Evolutionary conservation across 2,797 vertebrate species (phyloP), one percentile per base, ranked within the genome.

Genomic region (Sebastes miniatus): DNA sequence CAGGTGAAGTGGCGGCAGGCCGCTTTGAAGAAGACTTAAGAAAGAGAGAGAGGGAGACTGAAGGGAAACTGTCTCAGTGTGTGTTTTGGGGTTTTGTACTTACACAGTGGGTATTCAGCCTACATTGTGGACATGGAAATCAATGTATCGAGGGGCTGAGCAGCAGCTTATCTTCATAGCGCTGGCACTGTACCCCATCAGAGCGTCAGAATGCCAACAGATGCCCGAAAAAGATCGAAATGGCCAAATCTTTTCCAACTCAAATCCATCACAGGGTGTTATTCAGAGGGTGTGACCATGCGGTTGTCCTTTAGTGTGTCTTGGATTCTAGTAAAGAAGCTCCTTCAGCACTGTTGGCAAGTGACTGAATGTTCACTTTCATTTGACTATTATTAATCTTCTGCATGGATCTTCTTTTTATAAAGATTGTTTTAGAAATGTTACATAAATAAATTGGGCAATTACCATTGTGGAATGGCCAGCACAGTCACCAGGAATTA

Each of bases 51-150:
- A 76, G 66, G 63, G 79, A 78, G 69, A 52, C 69, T 81, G 61
- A 77, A 81, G 67, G 84, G 70, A 83, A 85, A 89, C 80, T 81
- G 88, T 89, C 83, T 79, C 87, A 80, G 72, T 89, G 86, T 91
- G 91, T 78, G 87, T 82, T 89, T 86, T 77, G 75, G 77, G 83
- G 85, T 82, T 91, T 90, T 90, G 86, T 93, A 66, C 67, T 66
- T 59, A 70, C 89, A 73, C 84, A 86, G 86, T 75, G 78, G 76
- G 90, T 67, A 75, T 84, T 88, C 87, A 83, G 83, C 56, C 81
- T 43, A 78, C 80, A 84, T 82, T 92, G 87, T 91, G 25, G 62
- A 83, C 76, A 84, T 86, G 70, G 84, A 88, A 83, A 90, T 76
- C 75, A 80, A 72, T 63, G 83, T 66, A 83, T 83, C 27, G 20